Conservation (phyloP, 2,888 invertebrate species). For the Tiphia femorata region DNA sequence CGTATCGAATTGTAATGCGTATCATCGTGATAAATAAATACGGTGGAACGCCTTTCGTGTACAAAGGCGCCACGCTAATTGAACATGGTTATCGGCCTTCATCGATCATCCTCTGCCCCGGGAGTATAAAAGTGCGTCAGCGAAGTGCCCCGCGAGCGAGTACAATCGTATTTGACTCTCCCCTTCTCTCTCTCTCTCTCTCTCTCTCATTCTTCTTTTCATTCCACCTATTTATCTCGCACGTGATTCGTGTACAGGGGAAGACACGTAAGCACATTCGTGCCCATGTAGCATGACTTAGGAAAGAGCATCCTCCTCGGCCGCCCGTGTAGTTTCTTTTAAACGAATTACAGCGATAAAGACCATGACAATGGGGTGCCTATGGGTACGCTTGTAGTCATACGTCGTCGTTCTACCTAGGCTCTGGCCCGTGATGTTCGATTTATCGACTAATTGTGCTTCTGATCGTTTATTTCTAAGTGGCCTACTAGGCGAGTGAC, state of each 20-base stretch:
- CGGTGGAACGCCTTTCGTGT: no score
- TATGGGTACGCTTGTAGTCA: no score
- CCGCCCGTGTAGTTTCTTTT: conserved; percentile 52
- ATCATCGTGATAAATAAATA: no score
- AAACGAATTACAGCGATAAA: conserved; percentile 62
- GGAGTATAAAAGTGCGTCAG: conserved; percentile 40
- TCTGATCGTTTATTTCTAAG: no score
- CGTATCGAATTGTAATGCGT: no score
- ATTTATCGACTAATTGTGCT: no score
- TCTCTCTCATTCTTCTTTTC: no score
- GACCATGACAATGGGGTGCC: conserved; percentile 35
- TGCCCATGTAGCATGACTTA: conserved; percentile 58
- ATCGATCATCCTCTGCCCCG: conserved; percentile 39
- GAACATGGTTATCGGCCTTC: conserved; percentile 44
- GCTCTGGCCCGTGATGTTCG: no score
- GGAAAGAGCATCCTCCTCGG: conserved; percentile 34
- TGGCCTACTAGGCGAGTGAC: no score
- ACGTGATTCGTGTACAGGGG: conserved; percentile 26
- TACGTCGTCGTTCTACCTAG: no score
- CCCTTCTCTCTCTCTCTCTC: conserved; percentile 1
- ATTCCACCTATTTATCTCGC: no score
- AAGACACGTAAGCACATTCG: conserved; percentile 41
- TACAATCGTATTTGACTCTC: conserved; percentile 28
- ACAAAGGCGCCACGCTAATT: conserved; percentile 47
- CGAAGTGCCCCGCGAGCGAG: conserved; percentile 31